A percentile compares a stretch with the other conserved stretches of the same genome.
Conservation (phyloP, 2,888 invertebrate species). For the Fabriciana adippe region DNA sequence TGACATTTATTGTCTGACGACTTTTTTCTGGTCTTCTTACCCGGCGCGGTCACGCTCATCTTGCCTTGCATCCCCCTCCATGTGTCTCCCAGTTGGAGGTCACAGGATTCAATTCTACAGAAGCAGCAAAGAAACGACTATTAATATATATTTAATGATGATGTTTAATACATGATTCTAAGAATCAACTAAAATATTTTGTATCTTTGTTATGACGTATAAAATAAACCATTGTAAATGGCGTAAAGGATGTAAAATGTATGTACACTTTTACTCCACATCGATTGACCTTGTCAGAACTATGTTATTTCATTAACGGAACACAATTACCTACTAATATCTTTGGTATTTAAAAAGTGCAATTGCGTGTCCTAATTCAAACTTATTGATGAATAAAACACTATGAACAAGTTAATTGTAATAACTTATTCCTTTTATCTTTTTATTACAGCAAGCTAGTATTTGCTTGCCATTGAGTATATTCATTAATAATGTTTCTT, state of each 20-base stretch:
- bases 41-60: slow-evolving; percentile 89
- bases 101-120: slow-evolving; percentile 94
- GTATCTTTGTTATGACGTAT: slow-evolving; percentile 2
- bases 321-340: too few relatives aligned
- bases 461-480: slow-evolving; percentile 1
- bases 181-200: neutral
- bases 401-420: slow-evolving; percentile 5
- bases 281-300: slow-evolving; percentile 16
- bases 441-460: neutral
- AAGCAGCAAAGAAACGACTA: slow-evolving; percentile 79
- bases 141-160: slow-evolving; percentile 54
- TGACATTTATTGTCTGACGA: slow-evolving; percentile 86
- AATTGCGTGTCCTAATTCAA: neutral
- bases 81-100: slow-evolving; percentile 87
- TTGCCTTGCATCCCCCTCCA: slow-evolving; percentile 92
- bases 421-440: too few relatives aligned
- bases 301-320: neutral
- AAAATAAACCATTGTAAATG: slow-evolving; percentile 1
- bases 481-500: neutral
- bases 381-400: slow-evolving; percentile 10
- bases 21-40: slow-evolving; percentile 87
- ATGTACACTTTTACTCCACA: slow-evolving; percentile 13
- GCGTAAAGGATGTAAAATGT: slow-evolving; percentile 3
- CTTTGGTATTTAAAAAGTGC: neutral
- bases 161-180: slow-evolving; percentile 7